A percentile compares a stretch with the other conserved stretches of the same genome.
Conservation (phyloP, 2,888 invertebrate species). For the Spatulosminthurus flaviceps region DNA sequence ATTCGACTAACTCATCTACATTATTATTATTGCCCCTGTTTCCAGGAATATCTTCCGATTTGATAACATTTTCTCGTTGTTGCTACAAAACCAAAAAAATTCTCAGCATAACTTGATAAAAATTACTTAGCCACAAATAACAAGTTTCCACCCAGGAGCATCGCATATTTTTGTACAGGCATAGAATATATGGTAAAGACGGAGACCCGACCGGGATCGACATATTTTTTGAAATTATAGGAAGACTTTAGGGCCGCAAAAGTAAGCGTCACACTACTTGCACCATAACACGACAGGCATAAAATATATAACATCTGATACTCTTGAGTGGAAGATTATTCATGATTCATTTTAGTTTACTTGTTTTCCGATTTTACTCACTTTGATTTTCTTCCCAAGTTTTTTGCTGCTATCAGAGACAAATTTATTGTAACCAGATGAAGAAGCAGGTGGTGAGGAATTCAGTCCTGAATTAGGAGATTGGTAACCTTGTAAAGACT, state of each 20-base stretch:
- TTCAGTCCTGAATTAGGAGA: conserved; percentile 2
- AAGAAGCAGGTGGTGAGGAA: not conserved
- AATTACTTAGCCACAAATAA: no score
- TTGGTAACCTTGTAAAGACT: not conserved
- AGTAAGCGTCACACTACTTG: no score
- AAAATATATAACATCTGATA: no score
- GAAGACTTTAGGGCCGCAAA: no score
- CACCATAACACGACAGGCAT: no score
- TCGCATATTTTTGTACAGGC: no score
- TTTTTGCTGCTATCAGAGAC: conserved; percentile 4
- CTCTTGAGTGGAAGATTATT: no score
- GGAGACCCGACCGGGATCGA: no score
- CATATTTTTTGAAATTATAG: no score
- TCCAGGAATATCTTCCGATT: not conserved
- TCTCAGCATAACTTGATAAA: not conserved
- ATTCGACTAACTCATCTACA: conserved; percentile 35
- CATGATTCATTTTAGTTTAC: no score
- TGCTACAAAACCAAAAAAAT: not conserved
- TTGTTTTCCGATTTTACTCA: not conserved
- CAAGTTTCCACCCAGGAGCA: no score
- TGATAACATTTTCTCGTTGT: not conserved
- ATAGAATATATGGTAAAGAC: no score
- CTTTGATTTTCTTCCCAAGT: conserved; percentile 26
- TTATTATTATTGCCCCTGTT: conserved; percentile 5
- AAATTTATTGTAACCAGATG: not conserved